A percentile compares a stretch with the other conserved stretches of the same genome.
Evolutionary conservation across 2,113 vertebrate species (phyloP).

Genomic region (Buteo buteo): DNA sequence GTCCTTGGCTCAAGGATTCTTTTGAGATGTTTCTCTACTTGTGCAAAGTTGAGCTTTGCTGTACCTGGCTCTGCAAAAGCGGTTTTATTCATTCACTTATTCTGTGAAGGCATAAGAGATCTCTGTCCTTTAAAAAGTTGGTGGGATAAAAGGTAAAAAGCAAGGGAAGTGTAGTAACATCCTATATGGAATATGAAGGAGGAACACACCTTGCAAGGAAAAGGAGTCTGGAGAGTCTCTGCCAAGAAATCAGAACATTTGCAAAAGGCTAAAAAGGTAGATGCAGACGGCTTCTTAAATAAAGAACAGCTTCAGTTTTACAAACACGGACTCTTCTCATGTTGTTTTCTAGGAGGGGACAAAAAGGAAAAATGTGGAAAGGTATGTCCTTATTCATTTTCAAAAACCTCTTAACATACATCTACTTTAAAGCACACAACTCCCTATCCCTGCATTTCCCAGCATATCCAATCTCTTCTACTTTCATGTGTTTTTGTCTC

Average conservation of each 20-base stretch:
- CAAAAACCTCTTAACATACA: neutral
- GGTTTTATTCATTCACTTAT: neutral
- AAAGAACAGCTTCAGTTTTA: neutral
- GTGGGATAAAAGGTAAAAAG: neutral
- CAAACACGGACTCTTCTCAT: neutral
- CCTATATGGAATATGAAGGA: neutral
- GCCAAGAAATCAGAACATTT: neutral
- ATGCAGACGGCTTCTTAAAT: neutral
- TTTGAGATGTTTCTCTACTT: neutral
- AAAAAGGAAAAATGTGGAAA: neutral
- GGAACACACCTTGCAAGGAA: neutral
- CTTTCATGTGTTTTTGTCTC: neutral
- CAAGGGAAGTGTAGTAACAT: neutral
- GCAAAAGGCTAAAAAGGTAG: neutral
- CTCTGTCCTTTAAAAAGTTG: neutral
- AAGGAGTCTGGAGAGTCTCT: neutral
- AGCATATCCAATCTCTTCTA: neutral
- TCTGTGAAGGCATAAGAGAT: neutral
- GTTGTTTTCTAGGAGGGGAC: neutral
- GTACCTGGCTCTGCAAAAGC: neutral
- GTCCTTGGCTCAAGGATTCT: neutral
- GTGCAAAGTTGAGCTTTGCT: neutral
- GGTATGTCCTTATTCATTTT: neutral
- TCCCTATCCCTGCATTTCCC: neutral
- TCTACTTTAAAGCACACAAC: neutral